Evolutionary conservation across 2,888 invertebrate genomes (phyloP).

Genomic region (Rhorus exstirpatorius): DNA sequence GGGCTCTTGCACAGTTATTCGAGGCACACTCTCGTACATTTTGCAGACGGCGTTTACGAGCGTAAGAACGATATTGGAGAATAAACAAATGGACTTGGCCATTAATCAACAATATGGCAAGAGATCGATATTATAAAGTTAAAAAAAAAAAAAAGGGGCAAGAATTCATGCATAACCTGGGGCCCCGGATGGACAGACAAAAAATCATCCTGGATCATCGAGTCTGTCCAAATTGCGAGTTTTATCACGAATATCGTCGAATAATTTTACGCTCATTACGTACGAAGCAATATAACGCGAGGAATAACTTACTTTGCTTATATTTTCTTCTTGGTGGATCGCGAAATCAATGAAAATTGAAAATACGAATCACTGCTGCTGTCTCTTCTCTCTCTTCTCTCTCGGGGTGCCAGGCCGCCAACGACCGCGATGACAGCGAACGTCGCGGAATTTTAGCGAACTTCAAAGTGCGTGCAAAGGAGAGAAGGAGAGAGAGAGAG

Average conservation of each 20-base stretch:
- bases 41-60: too few species aligned
- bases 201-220: conserved; percentile 17
- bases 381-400: too few species aligned
- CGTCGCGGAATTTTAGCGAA: conserved; percentile 16
- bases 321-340: conserved; percentile 56
- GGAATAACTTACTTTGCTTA: conserved; percentile 59
- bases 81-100: conserved; percentile 38
- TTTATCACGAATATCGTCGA: not conserved
- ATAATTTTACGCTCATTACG: not conserved
- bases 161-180: conserved; percentile 65
- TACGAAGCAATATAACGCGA: not conserved
- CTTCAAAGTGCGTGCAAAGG: not conserved
- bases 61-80: too few species aligned
- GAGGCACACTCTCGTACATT: not conserved
- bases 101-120: conserved; percentile 62
- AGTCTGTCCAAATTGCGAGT: conserved; percentile 1
- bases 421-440: conserved; percentile 38
- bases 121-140: conserved; percentile 48
- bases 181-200: conserved; percentile 29
- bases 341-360: conserved; percentile 61
- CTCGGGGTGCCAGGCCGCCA: conserved; percentile 23
- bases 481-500: not conserved
- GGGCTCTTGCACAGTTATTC: not conserved
- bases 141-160: too few species aligned
- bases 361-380: conserved; percentile 60